A percentile compares a stretch with the other conserved stretches of the same genome.
Conservation (phyloP, 2,113 vertebrate genomes). For the Camelus bactrianus region DNA sequence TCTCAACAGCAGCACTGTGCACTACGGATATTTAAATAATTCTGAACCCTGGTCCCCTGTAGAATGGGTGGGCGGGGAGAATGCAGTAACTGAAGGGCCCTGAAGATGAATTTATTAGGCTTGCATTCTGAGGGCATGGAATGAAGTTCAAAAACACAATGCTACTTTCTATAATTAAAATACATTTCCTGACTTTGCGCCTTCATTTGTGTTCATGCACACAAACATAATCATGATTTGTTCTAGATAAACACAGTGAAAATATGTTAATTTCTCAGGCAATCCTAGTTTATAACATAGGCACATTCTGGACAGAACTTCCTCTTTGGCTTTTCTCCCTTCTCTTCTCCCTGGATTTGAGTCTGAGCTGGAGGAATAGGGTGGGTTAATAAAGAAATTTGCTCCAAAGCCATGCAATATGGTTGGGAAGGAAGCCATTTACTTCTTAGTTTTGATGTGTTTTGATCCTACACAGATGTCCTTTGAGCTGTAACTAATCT, state of each 20-base stretch:
- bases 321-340: neutral
- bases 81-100: neutral
- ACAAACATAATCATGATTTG: conserved; percentile 22
- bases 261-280: neutral
- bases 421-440: neutral
- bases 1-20: neutral
- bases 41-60: neutral
- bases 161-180: neutral
- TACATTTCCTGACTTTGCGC: neutral
- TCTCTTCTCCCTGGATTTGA: neutral
- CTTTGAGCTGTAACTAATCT: conserved; percentile 6
- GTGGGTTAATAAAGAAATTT: neutral
- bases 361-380: neutral
- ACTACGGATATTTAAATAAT: neutral
- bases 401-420: neutral
- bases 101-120: neutral
- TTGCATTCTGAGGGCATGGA: neutral
- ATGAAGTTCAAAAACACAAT: neutral
- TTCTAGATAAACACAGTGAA: neutral
- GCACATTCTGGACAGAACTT: neutral
- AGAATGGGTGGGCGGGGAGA: neutral
- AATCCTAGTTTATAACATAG: neutral
- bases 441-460: neutral
- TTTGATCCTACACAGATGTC: neutral
- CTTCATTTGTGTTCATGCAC: neutral